These are phyloP conservation scores for Microtus montanus DNA, from an alignment of 2,113 vertebrate species.

Conservation along the genomic window DNA sequence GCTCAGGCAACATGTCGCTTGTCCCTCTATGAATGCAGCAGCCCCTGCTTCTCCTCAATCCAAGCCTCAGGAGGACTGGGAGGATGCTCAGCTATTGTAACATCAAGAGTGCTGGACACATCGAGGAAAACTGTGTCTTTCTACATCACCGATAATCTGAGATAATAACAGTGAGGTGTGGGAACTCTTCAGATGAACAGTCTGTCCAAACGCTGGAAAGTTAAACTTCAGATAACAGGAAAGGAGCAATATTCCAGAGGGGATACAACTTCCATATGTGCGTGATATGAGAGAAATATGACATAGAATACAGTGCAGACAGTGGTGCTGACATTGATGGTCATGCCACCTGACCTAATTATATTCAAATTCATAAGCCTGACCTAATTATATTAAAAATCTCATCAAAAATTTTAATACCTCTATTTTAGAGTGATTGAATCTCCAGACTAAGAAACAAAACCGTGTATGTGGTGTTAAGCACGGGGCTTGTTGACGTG, in stretches of 20 bases:
- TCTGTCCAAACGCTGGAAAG: background rate
- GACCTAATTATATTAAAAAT: background rate
- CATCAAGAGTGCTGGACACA: background rate
- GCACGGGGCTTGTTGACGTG: background rate
- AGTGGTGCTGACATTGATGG: background rate
- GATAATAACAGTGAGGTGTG: background rate
- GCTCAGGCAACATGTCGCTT: background rate
- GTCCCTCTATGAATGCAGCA: background rate
- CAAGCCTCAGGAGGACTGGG: background rate
- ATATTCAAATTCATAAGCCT: background rate
- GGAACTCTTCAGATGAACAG: background rate
- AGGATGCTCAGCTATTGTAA: background rate
- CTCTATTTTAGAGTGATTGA: background rate
- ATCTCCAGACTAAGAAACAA: background rate
- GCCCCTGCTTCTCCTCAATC: conserved; percentile 33
- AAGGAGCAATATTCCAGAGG: background rate
- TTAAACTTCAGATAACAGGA: background rate
- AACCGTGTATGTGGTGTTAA: background rate
- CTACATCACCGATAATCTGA: background rate
- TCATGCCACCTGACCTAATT: background rate
- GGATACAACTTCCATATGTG: background rate
- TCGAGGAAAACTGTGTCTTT: background rate
- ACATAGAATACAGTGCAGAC: background rate
- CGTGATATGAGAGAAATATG: background rate
- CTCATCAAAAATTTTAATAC: background rate